These are phyloP conservation scores for Autographa gamma DNA, from an alignment of 2,888 invertebrate genomes.

Conservation along the genomic window DNA sequence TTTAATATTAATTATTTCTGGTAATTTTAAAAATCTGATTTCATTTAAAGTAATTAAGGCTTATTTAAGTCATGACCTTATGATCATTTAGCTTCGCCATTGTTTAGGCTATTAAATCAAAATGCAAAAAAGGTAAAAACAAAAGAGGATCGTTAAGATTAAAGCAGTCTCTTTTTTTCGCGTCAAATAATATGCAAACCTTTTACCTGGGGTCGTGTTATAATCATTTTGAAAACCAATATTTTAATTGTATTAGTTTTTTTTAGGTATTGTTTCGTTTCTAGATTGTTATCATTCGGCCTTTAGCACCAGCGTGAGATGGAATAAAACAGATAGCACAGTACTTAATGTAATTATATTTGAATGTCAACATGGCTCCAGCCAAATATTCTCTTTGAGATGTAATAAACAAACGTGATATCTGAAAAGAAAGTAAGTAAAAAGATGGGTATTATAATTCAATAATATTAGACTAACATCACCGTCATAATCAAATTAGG, in stretches of 20 bases:
- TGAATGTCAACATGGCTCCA: too few relatives aligned
- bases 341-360: too few relatives aligned
- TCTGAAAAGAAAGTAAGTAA: too few relatives aligned
- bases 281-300: too few relatives aligned
- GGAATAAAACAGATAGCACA: too few relatives aligned
- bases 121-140: not conserved
- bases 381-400: too few relatives aligned
- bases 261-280: too few relatives aligned
- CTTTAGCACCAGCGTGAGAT: too few relatives aligned
- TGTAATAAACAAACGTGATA: too few relatives aligned
- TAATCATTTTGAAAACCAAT: not conserved
- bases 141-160: not conserved
- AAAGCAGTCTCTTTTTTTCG: not conserved
- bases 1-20: constrained; percentile 18
- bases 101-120: not conserved
- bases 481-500: not conserved
- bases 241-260: too few relatives aligned
- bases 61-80: not conserved
- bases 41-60: not conserved
- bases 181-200: not conserved
- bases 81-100: not conserved
- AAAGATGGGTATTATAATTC: not conserved
- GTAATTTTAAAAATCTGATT: constrained; percentile 11
- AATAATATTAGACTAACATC: not conserved
- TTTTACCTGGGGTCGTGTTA: not conserved